These are phyloP conservation scores for Drosophila lini DNA, from an alignment of 1,140 invertebrate genomes.

Conservation along the genomic window DNA sequence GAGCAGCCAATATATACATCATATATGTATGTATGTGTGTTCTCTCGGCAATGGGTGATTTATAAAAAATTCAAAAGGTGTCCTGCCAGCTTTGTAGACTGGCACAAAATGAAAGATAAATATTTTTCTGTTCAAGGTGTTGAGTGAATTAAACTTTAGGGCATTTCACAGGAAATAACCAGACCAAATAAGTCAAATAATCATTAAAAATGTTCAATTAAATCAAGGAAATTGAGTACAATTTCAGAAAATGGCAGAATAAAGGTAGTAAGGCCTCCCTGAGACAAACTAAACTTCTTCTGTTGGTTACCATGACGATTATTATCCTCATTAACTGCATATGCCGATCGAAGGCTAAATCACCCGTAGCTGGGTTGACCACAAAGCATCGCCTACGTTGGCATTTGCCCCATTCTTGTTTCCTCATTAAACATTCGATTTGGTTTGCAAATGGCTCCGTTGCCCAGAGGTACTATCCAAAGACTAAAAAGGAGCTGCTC, in stretches of 20 bases:
- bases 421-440: slow-evolving; percentile 50
- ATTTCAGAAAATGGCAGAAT: background rate
- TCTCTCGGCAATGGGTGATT: slow-evolving; percentile 13
- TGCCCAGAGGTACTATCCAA: background rate
- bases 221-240: background rate
- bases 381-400: slow-evolving; percentile 12
- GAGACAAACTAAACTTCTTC: background rate
- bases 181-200: slow-evolving; percentile 27
- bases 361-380: slow-evolving; percentile 7
- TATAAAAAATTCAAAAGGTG: slow-evolving; percentile 33
- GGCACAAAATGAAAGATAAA: slow-evolving; percentile 15
- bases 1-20: slow-evolving; percentile 32
- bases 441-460: slow-evolving; percentile 44
- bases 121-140: slow-evolving; percentile 3
- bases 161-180: background rate
- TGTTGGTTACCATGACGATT: background rate
- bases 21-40: background rate
- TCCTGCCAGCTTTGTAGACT: background rate
- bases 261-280: too few species aligned
- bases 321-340: slow-evolving; percentile 28
- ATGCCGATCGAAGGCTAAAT: slow-evolving; percentile 6
- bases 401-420: slow-evolving; percentile 34
- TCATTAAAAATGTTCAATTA: slow-evolving; percentile 2
- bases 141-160: background rate
- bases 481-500: slow-evolving; percentile 1